phyloP scores from a whole-genome alignment of 2,888 invertebrate genomes.

The Nyleta sp. region DNA sequence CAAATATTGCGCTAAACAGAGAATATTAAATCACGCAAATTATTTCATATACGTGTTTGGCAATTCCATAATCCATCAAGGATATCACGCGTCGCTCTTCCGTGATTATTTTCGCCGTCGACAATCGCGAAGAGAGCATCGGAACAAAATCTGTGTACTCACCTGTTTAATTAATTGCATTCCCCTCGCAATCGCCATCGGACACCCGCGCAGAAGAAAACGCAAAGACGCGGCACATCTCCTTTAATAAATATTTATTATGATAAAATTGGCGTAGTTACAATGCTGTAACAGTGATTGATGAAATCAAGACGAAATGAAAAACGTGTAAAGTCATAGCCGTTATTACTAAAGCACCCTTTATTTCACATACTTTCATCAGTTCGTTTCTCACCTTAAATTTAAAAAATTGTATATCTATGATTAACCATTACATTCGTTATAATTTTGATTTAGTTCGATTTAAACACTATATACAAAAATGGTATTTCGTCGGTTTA shows the following conservation, averaged over 20 bases:
- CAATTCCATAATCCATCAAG: no score
- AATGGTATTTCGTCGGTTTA: constrained; percentile 46
- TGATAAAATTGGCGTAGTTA: constrained; percentile 60
- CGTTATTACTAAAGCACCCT: constrained; percentile 63
- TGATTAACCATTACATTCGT: constrained; percentile 52
- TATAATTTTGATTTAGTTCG: constrained; percentile 56
- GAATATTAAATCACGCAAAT: no score
- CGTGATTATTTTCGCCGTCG: no score
- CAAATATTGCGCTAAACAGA: no score
- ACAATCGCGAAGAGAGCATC: no score
- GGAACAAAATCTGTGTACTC: no score
- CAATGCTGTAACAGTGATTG: constrained; percentile 58
- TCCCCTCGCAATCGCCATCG: no score
- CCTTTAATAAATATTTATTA: constrained; percentile 60
- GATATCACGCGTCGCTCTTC: no score
- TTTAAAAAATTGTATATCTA: constrained; percentile 61
- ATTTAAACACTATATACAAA: constrained; percentile 63
- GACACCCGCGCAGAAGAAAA: no score
- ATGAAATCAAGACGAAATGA: constrained; percentile 49
- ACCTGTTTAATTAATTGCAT: no score
- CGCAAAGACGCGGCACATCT: background rate
- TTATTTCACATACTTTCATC: constrained; percentile 66
- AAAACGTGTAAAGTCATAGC: constrained; percentile 50
- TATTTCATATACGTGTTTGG: no score
- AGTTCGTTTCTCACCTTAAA: constrained; percentile 61